Conservation (phyloP, 2,888 invertebrate species). For the Polyploca ridens region DNA sequence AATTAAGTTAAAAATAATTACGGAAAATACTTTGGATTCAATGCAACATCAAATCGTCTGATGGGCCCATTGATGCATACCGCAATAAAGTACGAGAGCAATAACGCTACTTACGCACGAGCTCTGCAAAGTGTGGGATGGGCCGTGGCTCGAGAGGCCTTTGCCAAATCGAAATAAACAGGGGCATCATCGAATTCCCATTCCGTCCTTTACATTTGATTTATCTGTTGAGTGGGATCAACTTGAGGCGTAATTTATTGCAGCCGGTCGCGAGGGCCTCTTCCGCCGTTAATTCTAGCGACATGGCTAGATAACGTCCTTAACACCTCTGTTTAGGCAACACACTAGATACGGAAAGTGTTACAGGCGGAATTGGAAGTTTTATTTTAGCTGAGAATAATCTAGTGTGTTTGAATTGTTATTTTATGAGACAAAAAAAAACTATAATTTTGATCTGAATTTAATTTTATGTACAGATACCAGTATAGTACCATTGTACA, state of each 20-base stretch:
- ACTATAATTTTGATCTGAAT: no score
- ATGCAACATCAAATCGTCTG: constrained; percentile 5
- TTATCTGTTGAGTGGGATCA: constrained; percentile 74
- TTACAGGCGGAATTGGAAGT: neutral
- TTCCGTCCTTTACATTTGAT: constrained; percentile 73
- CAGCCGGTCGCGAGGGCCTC: constrained; percentile 52
- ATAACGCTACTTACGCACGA: constrained; percentile 49
- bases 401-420: neutral
- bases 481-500: no score
- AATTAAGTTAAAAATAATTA: no score
- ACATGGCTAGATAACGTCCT: constrained; percentile 63
- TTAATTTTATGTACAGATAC: no score
- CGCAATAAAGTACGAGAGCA: constrained; percentile 11
- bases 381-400: neutral
- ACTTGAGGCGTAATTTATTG: constrained; percentile 72
- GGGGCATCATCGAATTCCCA: constrained; percentile 69
- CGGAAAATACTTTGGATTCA: neutral
- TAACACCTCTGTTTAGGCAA: constrained; percentile 59
- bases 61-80: constrained; percentile 4
- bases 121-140: constrained; percentile 46
- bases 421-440: no score
- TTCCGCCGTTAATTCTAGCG: constrained; percentile 66
- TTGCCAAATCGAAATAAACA: constrained; percentile 56
- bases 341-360: constrained; percentile 21
- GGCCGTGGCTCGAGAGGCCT: constrained; percentile 42